These are phyloP conservation scores for Sarcophaga carnaria DNA, from an alignment of 2,888 invertebrate species.

Conservation along the genomic window DNA sequence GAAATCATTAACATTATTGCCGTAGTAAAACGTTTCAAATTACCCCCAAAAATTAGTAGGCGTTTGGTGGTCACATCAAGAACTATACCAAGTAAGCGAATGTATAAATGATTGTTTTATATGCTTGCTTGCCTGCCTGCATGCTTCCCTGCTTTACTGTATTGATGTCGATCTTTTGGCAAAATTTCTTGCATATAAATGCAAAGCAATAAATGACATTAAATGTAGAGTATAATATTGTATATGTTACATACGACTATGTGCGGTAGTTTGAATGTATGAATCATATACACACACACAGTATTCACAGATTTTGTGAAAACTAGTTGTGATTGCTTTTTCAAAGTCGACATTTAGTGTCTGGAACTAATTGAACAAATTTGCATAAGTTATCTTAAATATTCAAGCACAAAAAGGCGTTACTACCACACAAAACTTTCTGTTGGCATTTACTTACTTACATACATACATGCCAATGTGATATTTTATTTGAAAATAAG, in stretches of 20 bases:
- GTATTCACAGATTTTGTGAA: background rate
- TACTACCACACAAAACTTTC: constrained; percentile 59
- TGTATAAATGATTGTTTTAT: background rate
- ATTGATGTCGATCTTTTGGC: constrained; percentile 59
- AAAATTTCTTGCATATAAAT: constrained; percentile 59
- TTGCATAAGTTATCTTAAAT: constrained; percentile 65
- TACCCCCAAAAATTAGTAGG: constrained; percentile 57
- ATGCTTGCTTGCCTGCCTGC: constrained; percentile 16
- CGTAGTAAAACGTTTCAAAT: constrained; percentile 63
- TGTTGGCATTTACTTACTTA: constrained; percentile 47
- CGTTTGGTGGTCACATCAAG: constrained; percentile 48
- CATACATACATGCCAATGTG: constrained; percentile 45
- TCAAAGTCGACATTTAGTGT: constrained; percentile 66
- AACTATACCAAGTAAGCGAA: background rate
- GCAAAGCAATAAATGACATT: constrained; percentile 53
- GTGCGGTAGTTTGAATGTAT: background rate
- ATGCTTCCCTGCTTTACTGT: background rate
- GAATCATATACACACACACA: background rate
- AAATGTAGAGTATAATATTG: constrained; percentile 37
- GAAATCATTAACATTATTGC: constrained; percentile 68
- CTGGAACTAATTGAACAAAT: constrained; percentile 69
- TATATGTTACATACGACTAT: background rate
- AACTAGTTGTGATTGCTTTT: constrained; percentile 59
- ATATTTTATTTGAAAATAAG: constrained; percentile 34
- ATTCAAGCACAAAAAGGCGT: constrained; percentile 60